Evolutionary conservation across 2,113 vertebrate species (phyloP).

Genomic region (Siniperca chuatsi): DNA sequence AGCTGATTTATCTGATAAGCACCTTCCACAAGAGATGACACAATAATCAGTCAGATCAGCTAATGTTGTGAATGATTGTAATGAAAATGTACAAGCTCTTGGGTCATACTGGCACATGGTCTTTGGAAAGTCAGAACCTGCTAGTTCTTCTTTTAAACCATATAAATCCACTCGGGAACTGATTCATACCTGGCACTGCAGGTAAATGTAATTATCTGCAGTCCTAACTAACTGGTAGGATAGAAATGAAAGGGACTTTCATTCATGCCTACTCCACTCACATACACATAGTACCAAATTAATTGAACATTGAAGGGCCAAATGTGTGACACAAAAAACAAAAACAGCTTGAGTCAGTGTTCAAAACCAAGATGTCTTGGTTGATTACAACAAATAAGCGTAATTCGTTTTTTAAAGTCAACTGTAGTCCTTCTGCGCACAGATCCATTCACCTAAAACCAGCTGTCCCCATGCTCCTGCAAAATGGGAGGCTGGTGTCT

Average conservation of each 20-base stretch:
- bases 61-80: not conserved
- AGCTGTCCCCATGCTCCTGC: constrained; percentile 1
- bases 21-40: not conserved
- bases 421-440: constrained; percentile 14
- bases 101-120: not conserved
- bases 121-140: constrained; percentile 32
- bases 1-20: not conserved
- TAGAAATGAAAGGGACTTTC: constrained; percentile 5
- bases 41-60: constrained; percentile 11
- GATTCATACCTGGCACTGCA: constrained; percentile 4
- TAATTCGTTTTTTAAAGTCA: constrained; percentile 20
- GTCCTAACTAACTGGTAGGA: not conserved
- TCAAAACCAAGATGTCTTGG: constrained; percentile 38
- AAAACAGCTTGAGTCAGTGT: constrained; percentile 42
- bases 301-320: constrained; percentile 9
- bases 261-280: not conserved
- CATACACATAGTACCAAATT: constrained; percentile 10
- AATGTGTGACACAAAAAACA: constrained; percentile 32
- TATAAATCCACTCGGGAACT: not conserved
- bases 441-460: not conserved
- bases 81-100: not conserved
- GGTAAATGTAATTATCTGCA: not conserved
- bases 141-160: not conserved
- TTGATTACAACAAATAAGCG: constrained; percentile 30
- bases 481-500: constrained; percentile 17